Evolutionary conservation across 2,888 invertebrate genomes (phyloP), one percentile per base, ranked within the genome.

Genomic region (Argyra leucocephala): DNA sequence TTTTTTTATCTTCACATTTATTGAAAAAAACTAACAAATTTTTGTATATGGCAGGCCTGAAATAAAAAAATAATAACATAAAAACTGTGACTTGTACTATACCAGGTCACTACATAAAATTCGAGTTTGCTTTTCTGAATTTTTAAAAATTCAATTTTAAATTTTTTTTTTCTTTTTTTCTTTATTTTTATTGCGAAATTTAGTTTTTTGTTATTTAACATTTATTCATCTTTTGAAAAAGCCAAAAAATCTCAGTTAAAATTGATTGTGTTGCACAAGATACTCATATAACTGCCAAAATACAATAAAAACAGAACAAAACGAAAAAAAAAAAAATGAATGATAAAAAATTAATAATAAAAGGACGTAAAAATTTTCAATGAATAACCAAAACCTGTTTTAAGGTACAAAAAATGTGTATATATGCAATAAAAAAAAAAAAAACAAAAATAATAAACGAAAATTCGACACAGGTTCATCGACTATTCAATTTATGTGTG

Each of bases 391-490:
- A 48, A 48, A 48, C 48, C 48, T 18, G 48, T 48, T 48, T 48
- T 31, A 31, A 48, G 48, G 48, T 48, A 48, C 48, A 18, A 15
- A 48, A 48, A 48, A 48, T 12, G 15, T 10, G 12, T 31, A 31
- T 31, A 10, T 31, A 31, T 31, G 31, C 31, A 31, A 31, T 31
- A 31, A 31, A 31, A 31, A 31, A 31, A 26, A 6, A 4, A 4
- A 26, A 6, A 26, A 26, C 4, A 26, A 26, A 26, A 26, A 31
- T 10, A 31, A 31, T 31, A 31, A 31, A 31, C 31, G 31, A 31
- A 31, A 31, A 48, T 48, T n/a, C n/a, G n/a, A 48, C n/a, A 48
- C 48, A 48, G 48, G 48, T 48, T 48, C 48, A 48, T 48, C 48
- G 48, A 48, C 9, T 12, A 6, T 31, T 7, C 7, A 6, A 31